Evolutionary conservation across 2,797 vertebrate genomes (phyloP).

Genomic region (Lithobates pipiens): DNA sequence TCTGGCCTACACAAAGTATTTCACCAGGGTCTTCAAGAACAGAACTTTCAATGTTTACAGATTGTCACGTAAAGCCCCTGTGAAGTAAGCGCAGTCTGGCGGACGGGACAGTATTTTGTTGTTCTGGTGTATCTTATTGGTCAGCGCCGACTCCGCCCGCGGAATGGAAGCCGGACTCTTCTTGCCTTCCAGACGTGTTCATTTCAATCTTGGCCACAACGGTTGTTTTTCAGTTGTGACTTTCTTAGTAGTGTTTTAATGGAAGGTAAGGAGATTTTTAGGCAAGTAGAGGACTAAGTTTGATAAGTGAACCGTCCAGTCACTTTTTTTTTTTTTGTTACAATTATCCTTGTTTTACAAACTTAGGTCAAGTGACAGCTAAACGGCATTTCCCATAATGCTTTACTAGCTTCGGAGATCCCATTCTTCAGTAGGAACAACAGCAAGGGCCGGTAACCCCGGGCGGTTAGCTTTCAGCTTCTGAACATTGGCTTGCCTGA

Average conservation of each 20-base stretch:
- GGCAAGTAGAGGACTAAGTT: neutral
- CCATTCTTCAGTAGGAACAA: too few relatives aligned
- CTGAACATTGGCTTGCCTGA: too few relatives aligned
- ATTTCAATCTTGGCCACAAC: neutral
- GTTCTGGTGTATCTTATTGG: neutral
- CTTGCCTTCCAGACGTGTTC: neutral
- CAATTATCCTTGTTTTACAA: neutral
- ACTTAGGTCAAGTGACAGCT: neutral
- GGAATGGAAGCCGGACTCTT: neutral
- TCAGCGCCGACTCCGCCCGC: neutral
- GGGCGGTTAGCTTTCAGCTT: too few relatives aligned
- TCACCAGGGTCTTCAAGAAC: constrained; percentile 90
- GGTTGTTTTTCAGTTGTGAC: constrained; percentile 24
- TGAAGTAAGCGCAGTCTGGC: neutral
- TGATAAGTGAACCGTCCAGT: neutral
- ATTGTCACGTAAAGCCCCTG: constrained; percentile 70
- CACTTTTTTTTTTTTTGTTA: neutral
- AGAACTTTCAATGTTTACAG: constrained; percentile 95
- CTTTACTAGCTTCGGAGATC: neutral
- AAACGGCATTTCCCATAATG: neutral
- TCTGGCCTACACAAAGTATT: constrained; percentile 78
- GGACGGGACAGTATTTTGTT: neutral
- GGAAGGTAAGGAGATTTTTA: neutral
- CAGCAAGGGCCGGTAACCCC: too few relatives aligned
- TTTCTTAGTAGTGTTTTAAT: constrained; percentile 32